Conservation (phyloP, 2,113 vertebrate species). For the Madoqua kirkii region DNA sequence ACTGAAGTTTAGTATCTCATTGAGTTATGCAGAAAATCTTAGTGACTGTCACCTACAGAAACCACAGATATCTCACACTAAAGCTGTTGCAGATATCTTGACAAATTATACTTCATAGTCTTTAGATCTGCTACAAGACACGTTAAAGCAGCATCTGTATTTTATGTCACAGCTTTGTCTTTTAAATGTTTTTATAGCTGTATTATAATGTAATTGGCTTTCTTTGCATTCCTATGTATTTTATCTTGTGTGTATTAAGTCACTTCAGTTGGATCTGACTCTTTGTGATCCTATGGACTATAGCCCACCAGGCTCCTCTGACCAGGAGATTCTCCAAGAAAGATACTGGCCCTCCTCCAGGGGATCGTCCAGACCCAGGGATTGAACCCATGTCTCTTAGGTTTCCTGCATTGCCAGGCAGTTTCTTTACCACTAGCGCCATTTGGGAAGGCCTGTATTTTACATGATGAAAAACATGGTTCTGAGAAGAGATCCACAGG, state of each 20-base stretch:
- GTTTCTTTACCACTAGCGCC: not conserved
- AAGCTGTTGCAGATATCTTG: not conserved
- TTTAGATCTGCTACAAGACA: not conserved
- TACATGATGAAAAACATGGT: not conserved
- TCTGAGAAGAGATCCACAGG: not conserved
- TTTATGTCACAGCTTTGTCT: not conserved
- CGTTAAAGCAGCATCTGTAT: constrained; percentile 3
- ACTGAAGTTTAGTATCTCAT: not conserved
- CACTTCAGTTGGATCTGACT: accelerated
- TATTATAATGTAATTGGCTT: not conserved
- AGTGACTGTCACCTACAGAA: not conserved
- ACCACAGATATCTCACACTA: not conserved
- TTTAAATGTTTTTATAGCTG: constrained; percentile 39
- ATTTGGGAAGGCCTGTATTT: not conserved
- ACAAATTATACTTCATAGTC: not conserved
- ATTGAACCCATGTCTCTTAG: not conserved
- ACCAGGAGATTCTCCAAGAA: not conserved
- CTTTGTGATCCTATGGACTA: not conserved
- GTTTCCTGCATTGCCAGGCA: not conserved
- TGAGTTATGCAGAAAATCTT: not conserved
- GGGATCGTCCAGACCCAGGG: not conserved
- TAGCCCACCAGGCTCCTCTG: not conserved
- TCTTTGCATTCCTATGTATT: not conserved
- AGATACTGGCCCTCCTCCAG: not conserved
- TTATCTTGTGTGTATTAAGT: not conserved